Evolutionary conservation across 2,888 invertebrate genomes (phyloP).

Genomic region (Fragum sueziense): DNA sequence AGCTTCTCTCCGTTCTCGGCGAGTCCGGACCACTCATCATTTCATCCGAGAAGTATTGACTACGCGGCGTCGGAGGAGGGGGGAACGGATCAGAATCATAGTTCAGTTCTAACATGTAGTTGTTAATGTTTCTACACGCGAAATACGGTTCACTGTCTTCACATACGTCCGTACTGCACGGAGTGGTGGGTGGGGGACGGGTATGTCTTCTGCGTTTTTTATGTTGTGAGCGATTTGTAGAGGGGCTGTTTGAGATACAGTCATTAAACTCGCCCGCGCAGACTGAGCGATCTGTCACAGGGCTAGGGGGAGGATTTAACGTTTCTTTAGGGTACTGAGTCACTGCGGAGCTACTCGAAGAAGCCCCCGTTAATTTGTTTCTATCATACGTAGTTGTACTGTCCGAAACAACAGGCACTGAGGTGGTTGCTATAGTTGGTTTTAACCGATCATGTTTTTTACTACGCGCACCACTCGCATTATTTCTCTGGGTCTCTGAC

Average conservation of each 20-base stretch:
- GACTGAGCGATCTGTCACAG: conserved; percentile 86
- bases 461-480: conserved; percentile 67
- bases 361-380: conserved; percentile 88
- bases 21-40: conserved; percentile 84
- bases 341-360: conserved; percentile 87
- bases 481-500: conserved; percentile 34
- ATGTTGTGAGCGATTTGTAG: conserved; percentile 83
- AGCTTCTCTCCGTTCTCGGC: conserved; percentile 87
- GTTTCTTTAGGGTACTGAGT: conserved; percentile 88
- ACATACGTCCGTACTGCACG: conserved; percentile 96
- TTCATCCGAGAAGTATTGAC: conserved; percentile 88
- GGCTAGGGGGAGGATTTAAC: conserved; percentile 95
- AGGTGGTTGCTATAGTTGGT: conserved; percentile 59
- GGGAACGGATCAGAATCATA: conserved; percentile 88
- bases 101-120: conserved; percentile 78
- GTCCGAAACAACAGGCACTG: conserved; percentile 72
- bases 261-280: conserved; percentile 74
- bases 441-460: conserved; percentile 69
- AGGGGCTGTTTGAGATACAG: conserved; percentile 77
- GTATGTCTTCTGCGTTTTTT: conserved; percentile 86
- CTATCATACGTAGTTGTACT: conserved; percentile 83
- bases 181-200: conserved; percentile 94
- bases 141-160: conserved; percentile 85
- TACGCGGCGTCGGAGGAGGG: conserved; percentile 90
- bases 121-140: conserved; percentile 68